Evolutionary conservation across 2,888 invertebrate genomes (phyloP).

Genomic region (Adela reaumurella): DNA sequence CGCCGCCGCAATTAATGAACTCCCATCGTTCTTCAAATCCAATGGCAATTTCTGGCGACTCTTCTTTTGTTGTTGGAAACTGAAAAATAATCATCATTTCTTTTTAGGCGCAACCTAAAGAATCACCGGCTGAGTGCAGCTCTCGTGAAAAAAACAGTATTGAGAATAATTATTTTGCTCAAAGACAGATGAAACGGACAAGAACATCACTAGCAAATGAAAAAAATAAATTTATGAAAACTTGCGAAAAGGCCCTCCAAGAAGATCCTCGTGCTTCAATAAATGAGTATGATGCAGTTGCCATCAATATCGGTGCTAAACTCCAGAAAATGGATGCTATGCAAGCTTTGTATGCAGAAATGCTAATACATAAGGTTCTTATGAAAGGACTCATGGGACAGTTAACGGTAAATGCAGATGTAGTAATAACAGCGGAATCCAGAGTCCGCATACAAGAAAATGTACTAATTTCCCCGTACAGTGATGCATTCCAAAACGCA

Average conservation of each 20-base stretch:
- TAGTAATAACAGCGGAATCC: too few species aligned
- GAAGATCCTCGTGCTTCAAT: not conserved
- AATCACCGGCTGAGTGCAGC: too few species aligned
- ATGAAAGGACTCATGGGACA: constrained; percentile 2
- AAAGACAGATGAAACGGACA: not conserved
- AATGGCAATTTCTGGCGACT: constrained; percentile 6
- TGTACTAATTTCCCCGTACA: not conserved
- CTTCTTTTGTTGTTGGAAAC: constrained; percentile 11
- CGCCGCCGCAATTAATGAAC: too few species aligned
- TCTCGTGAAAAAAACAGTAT: too few species aligned
- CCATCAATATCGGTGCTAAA: constrained; percentile 3
- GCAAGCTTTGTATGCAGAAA: constrained; percentile 5
- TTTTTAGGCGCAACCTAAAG: not conserved
- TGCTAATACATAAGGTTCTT: constrained; percentile 3
- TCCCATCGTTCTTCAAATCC: constrained; percentile 11
- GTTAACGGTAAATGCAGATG: too few species aligned
- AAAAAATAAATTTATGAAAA: not conserved
- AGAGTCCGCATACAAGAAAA: too few species aligned
- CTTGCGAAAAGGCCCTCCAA: not conserved
- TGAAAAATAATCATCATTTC: constrained; percentile 7
- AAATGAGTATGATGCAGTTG: constrained; percentile 3
- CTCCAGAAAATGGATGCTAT: constrained; percentile 5
- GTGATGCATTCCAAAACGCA: not conserved
- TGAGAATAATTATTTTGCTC: not conserved
- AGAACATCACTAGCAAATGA: not conserved